Conservation (phyloP, 2,113 vertebrate species). For the Thamnophis sirtalis region DNA sequence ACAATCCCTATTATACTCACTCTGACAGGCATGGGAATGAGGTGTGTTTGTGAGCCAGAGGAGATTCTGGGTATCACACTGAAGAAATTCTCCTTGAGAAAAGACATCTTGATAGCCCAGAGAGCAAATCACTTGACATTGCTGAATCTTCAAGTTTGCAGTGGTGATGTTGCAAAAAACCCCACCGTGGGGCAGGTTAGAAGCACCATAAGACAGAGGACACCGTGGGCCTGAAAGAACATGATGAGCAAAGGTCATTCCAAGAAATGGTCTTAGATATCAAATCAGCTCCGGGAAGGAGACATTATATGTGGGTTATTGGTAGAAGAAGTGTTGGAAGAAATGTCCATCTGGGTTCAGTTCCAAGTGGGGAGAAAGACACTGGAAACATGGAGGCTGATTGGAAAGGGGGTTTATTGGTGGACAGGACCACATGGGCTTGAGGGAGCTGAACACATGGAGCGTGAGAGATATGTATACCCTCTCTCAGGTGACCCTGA, state of each 20-base stretch:
- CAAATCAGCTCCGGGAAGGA: not conserved
- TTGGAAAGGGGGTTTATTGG: no score
- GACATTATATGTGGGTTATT: not conserved
- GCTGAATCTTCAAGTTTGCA: constrained; percentile 51
- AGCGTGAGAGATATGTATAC: no score
- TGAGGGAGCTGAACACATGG: no score
- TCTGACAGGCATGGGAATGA: constrained; percentile 74
- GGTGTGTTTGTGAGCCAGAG: constrained; percentile 68
- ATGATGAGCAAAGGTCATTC: not conserved
- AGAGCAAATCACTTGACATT: constrained; percentile 73
- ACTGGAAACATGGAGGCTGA: no score
- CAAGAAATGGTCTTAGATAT: not conserved
- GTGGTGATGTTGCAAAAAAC: constrained; percentile 64
- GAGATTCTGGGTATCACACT: constrained; percentile 59
- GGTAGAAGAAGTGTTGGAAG: not conserved
- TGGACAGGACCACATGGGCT: no score
- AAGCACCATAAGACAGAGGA: constrained; percentile 53
- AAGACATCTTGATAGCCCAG: constrained; percentile 72
- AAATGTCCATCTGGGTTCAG: no score
- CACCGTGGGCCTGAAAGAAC: constrained; percentile 71
- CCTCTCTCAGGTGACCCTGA: no score
- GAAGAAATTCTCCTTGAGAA: constrained; percentile 40
- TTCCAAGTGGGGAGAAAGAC: no score
- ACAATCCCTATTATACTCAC: constrained; percentile 59
- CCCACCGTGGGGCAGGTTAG: constrained; percentile 66